phyloP scores from a whole-genome alignment of 2,113 vertebrate genomes.

The Anguilla rostrata region DNA sequence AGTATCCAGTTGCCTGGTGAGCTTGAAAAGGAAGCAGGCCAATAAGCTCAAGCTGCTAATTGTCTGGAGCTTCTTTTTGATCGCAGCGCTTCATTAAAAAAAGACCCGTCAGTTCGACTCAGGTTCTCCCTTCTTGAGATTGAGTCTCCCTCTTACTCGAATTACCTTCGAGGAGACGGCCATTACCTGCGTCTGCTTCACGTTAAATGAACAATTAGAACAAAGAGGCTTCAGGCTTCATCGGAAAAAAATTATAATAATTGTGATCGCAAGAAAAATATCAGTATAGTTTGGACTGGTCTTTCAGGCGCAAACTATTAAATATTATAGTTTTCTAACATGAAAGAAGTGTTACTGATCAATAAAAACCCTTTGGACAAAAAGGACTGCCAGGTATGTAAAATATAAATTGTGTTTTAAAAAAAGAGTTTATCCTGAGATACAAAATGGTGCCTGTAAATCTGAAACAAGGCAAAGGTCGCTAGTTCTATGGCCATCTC shows the following conservation, averaged over 20 bases:
- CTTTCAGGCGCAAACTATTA: neutral
- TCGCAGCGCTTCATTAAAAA: neutral
- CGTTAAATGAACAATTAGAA: neutral
- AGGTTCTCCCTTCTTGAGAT: neutral
- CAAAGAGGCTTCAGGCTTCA: neutral
- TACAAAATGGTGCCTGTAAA: neutral
- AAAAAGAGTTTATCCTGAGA: neutral
- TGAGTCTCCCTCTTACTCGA: neutral
- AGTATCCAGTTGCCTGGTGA: neutral
- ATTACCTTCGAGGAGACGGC: neutral
- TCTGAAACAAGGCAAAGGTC: neutral
- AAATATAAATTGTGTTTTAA: neutral
- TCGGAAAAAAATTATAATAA: neutral
- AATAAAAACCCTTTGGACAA: neutral
- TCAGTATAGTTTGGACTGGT: neutral
- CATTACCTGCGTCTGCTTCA: neutral
- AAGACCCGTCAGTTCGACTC: neutral
- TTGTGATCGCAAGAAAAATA: neutral
- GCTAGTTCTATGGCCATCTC: neutral
- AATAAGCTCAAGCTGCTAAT: neutral
- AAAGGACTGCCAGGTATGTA: neutral
- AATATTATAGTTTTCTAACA: no score
- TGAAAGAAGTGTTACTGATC: no score
- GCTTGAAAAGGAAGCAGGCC: neutral
- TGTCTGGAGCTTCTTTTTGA: neutral